These are phyloP conservation scores for Ceratina australensis DNA, from an alignment of 1,140 invertebrate species.

Conservation along the genomic window DNA sequence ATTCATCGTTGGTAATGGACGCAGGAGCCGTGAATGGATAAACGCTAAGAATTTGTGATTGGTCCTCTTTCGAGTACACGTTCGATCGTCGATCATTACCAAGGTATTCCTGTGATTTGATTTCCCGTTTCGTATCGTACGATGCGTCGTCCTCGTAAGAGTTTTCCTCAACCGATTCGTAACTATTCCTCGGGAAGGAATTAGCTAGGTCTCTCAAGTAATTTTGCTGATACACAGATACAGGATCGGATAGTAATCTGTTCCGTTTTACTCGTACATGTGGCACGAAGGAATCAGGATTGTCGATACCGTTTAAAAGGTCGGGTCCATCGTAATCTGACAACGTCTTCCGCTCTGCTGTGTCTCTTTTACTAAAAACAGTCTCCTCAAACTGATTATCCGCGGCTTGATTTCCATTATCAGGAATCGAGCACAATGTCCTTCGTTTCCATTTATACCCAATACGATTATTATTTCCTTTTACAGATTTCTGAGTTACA, in stretches of 20 bases:
- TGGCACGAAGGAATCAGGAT: slow-evolving; percentile 18
- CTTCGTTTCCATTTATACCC: slow-evolving; percentile 25
- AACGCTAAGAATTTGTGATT: not conserved
- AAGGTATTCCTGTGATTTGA: not conserved
- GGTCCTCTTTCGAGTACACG: not conserved
- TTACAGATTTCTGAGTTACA: not conserved
- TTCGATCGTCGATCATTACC: not conserved
- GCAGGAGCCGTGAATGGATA: not conserved
- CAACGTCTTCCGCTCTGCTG: slow-evolving; percentile 23
- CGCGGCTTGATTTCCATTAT: not conserved
- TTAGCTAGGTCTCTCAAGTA: slow-evolving; percentile 15
- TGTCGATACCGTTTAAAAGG: slow-evolving; percentile 36
- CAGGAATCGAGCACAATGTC: slow-evolving; percentile 1
- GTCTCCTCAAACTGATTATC: not conserved
- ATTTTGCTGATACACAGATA: not conserved
- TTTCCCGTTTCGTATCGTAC: slow-evolving; percentile 6
- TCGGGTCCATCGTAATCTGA: slow-evolving; percentile 29
- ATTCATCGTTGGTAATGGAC: not conserved
- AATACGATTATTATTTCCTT: not conserved
- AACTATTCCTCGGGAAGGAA: not conserved
- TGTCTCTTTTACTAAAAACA: not conserved
- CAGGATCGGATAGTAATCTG: not conserved
- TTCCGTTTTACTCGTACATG: slow-evolving; percentile 62
- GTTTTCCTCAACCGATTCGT: not conserved
- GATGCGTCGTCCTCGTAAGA: not conserved